phyloP scores from a whole-genome alignment of 2,113 vertebrate genomes.

The Trochalopteron elliotii region DNA sequence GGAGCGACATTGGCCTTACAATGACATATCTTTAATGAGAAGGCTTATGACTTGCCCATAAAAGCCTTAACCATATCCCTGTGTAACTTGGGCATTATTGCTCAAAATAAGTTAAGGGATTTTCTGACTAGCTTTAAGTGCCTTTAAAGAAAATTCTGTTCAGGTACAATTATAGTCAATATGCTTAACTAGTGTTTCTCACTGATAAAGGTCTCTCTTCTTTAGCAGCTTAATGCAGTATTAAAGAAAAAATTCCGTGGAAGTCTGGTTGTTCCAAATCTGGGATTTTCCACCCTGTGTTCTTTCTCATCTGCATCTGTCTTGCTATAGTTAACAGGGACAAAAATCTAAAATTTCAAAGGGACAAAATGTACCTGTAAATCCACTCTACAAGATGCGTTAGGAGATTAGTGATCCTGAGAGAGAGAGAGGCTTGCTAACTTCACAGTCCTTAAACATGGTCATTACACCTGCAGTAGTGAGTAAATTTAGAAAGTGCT shows the following conservation, averaged over 20 bases:
- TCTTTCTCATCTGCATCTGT: neutral
- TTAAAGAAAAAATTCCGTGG: neutral
- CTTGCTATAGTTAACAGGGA: neutral
- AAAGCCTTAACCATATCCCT: slow-evolving; percentile 36
- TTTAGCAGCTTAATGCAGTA: neutral
- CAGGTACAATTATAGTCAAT: neutral
- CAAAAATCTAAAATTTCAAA: neutral
- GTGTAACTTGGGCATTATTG: slow-evolving; percentile 17
- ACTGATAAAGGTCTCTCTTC: neutral
- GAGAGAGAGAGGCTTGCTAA: neutral
- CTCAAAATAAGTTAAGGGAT: slow-evolving; percentile 47
- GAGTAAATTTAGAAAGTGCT: neutral
- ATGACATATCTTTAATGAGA: slow-evolving; percentile 50
- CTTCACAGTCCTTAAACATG: neutral
- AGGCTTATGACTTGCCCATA: slow-evolving; percentile 27
- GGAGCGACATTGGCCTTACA: slow-evolving; percentile 50
- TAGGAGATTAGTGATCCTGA: neutral
- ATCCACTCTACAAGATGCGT: neutral
- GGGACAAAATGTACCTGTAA: neutral
- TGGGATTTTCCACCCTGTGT: neutral
- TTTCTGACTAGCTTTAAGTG: slow-evolving; percentile 35
- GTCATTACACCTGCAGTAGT: neutral
- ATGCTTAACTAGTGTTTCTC: neutral
- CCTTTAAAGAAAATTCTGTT: slow-evolving; percentile 14
- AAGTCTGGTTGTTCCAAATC: neutral